Evolutionary conservation across 37 sponge, comb jelly and placozoan genomes (phyloP), one percentile per base, ranked within the genome.

Genomic region (Beroe forskalii): DNA sequence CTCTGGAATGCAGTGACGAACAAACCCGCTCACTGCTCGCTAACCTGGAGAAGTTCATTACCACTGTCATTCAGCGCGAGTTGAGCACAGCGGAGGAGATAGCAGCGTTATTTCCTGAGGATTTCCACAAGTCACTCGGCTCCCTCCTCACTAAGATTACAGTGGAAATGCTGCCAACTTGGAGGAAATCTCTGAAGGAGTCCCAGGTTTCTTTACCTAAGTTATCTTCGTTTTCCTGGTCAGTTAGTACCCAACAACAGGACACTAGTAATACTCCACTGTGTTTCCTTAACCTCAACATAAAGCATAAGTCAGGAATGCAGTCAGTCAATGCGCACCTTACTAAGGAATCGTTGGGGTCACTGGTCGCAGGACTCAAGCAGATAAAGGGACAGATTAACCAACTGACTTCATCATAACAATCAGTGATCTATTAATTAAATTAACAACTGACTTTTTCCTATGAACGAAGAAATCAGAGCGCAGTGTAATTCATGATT

Each of bases 161-260:
- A 3, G 86, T 80, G 55, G 86, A 80, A 6, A 6, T 80, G 86
- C 4, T 80, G 35, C 86, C 86, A n/a, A 14, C 35, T 2, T 80
- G 86, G 86, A 40, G 55, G 55, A 19, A 80, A 25, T 14, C 4
- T 4, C 19, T 80, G 3, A 37, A 32, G 0, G 86, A 80, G 40
- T 33, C 23, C 22, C 44, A 44, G 4, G 86, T 80, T 19, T 41
- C 55, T 17, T 24, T 23, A 4, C 86, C 86, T 1, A 41, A 44
- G 42, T 38, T 80, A 42, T 35, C 86, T n/a, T 39, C 86, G 14
- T 80, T 80, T 37, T 80, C 86, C n/a, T 80, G 86, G 86, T 42
- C 86, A 20, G 86, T 80, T 35, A 44, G 55, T 23, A 80, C 86
- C 1, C 30, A 80, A 24, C 66, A 64, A 6, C 25, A 43, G 4